These are phyloP conservation scores for Alfaro cultratus DNA, from an alignment of 2,797 vertebrate genomes.

Conservation along the genomic window DNA sequence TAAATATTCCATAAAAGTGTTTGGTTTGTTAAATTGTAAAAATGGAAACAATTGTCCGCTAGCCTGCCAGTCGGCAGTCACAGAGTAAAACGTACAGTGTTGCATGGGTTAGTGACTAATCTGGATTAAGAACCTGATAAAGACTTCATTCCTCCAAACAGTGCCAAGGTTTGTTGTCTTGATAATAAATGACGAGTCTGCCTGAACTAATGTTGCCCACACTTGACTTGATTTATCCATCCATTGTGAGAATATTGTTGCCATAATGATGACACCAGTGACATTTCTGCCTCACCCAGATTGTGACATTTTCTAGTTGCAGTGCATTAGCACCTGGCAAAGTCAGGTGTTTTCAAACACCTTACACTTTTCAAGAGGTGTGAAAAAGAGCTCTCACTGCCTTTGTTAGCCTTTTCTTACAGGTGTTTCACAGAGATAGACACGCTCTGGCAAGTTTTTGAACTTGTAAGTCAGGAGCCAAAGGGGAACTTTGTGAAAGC, in stretches of 20 bases:
- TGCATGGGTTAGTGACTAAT: background rate
- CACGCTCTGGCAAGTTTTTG: background rate
- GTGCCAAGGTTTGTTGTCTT: background rate
- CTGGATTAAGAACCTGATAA: background rate
- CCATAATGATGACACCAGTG: background rate
- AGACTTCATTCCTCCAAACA: background rate
- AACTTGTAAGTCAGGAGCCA: background rate
- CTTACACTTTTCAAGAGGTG: background rate
- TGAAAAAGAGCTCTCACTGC: background rate
- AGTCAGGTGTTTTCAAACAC: background rate
- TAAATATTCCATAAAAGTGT: background rate
- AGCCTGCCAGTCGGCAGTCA: background rate
- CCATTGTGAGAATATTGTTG: slow-evolving; percentile 5
- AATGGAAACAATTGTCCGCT: background rate
- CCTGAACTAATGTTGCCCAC: background rate
- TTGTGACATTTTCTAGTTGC: slow-evolving; percentile 14
- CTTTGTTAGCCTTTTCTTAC: background rate
- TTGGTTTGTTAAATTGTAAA: background rate
- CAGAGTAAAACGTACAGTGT: background rate
- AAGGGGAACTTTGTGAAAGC: background rate
- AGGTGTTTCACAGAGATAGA: background rate
- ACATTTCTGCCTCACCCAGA: slow-evolving; percentile 8
- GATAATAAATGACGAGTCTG: slow-evolving; percentile 2
- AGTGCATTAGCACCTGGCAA: slow-evolving; percentile 21
- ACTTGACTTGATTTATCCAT: background rate